Percentiles rank a stretch among this genome's conserved stretches.
Evolutionary conservation across 2,797 vertebrate genomes (phyloP).

Genomic region (Chlorospingus flavigularis): DNA sequence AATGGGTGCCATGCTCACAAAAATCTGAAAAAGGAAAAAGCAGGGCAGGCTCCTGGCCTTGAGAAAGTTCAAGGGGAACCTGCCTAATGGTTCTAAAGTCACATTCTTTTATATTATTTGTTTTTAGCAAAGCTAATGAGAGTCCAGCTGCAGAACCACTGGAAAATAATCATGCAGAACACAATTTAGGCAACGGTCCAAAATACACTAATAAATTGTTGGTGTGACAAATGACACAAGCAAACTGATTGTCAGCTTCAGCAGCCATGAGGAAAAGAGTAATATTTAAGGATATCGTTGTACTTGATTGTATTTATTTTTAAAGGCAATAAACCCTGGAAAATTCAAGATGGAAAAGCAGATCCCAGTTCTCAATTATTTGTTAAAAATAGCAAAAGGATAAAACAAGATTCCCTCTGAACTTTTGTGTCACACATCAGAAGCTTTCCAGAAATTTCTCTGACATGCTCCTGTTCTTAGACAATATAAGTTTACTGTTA

Average conservation of each 20-base stretch:
- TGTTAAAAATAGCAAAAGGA: not conserved
- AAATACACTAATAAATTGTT: not conserved
- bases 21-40: not conserved
- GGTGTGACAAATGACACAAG: not conserved
- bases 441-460: not conserved
- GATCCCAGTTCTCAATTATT: not conserved
- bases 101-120: not conserved
- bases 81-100: not conserved
- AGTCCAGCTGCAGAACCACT: not conserved
- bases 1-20: rapidly evolving
- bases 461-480: not conserved
- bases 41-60: not conserved
- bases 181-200: not conserved
- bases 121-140: not conserved
- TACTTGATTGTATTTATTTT: not conserved
- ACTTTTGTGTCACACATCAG: not conserved
- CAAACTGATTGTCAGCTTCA: not conserved
- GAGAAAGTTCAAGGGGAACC: not conserved
- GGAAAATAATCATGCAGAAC: not conserved
- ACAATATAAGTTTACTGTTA: not conserved
- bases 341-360: not conserved
- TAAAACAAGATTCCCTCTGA: not conserved
- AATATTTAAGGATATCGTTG: not conserved
- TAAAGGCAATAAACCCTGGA: not conserved
- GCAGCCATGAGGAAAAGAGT: not conserved